Conservation (phyloP, 2,888 invertebrate genomes). For the Pristionchus entomophagus region DNA sequence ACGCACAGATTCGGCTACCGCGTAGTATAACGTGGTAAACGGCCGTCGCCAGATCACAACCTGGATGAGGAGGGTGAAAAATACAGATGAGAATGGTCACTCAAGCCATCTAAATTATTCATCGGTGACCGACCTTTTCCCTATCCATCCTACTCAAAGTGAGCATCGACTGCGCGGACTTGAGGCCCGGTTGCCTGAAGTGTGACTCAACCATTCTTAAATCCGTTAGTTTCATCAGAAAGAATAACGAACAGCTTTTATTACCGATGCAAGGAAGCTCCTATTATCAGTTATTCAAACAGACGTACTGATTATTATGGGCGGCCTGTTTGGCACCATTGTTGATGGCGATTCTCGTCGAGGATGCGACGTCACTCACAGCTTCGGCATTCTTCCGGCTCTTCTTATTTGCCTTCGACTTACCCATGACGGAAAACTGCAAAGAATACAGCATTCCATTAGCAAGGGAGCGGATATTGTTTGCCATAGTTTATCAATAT, state of each 20-base stretch:
- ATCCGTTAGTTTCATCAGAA: not conserved
- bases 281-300: too few relatives aligned
- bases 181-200: constrained; percentile 53
- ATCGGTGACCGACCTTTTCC: too few relatives aligned
- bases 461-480: too few relatives aligned
- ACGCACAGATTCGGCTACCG: constrained; percentile 74
- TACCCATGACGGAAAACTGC: not conserved
- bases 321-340: not conserved
- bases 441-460: not conserved
- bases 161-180: constrained; percentile 66
- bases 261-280: too few relatives aligned
- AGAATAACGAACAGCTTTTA: too few relatives aligned
- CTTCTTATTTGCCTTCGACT: not conserved
- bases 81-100: not conserved
- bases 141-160: constrained; percentile 72
- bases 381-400: not conserved
- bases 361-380: not conserved
- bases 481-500: too few relatives aligned
- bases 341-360: not conserved
- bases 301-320: not conserved
- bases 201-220: too few relatives aligned
- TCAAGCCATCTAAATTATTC: too few relatives aligned
- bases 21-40: constrained; percentile 76
- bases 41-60: constrained; percentile 77
- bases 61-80: too few relatives aligned